Percentiles rank a stretch among this genome's conserved stretches.
Evolutionary conservation across 2,797 vertebrate genomes (phyloP).

Genomic region (Lerista edwardsae): DNA sequence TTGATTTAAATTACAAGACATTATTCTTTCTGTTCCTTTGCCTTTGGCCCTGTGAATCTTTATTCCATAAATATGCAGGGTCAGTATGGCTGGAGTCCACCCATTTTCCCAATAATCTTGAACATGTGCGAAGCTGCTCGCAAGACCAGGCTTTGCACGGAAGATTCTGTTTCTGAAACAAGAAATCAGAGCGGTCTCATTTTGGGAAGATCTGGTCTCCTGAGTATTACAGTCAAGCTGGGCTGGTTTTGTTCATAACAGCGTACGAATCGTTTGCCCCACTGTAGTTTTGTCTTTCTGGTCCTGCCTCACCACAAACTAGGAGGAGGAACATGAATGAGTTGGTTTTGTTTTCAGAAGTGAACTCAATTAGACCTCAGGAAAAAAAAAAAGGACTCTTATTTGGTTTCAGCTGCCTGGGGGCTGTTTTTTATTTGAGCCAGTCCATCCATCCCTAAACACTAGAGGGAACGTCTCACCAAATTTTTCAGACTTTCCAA

Average conservation of each 20-base stretch:
- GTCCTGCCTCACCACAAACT: conserved; percentile 38
- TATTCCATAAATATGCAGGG: not conserved
- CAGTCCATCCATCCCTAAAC: conserved; percentile 36
- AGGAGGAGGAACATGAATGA: conserved; percentile 30
- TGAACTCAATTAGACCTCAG: conserved; percentile 39
- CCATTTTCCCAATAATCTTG: not conserved
- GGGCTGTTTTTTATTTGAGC: conserved; percentile 48
- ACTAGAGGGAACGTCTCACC: not conserved
- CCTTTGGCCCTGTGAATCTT: not conserved
- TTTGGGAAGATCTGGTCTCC: not conserved
- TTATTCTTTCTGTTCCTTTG: not conserved
- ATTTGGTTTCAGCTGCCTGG: not conserved
- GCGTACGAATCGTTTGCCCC: conserved; percentile 33
- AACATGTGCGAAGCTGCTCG: not conserved
- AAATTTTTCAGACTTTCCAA: not conserved
- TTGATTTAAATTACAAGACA: not conserved
- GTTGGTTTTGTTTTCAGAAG: conserved; percentile 34
- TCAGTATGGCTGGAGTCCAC: not conserved
- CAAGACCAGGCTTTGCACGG: not conserved
- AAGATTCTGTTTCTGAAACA: not conserved
- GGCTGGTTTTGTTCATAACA: conserved; percentile 9
- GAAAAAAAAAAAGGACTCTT: conserved; percentile 28
- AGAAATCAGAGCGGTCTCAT: conserved; percentile 29
- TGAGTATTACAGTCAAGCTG: conserved; percentile 26
- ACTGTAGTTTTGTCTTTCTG: conserved; percentile 43